Conservation (phyloP, 2,888 invertebrate species). For the Leptopterna dolabrata region DNA sequence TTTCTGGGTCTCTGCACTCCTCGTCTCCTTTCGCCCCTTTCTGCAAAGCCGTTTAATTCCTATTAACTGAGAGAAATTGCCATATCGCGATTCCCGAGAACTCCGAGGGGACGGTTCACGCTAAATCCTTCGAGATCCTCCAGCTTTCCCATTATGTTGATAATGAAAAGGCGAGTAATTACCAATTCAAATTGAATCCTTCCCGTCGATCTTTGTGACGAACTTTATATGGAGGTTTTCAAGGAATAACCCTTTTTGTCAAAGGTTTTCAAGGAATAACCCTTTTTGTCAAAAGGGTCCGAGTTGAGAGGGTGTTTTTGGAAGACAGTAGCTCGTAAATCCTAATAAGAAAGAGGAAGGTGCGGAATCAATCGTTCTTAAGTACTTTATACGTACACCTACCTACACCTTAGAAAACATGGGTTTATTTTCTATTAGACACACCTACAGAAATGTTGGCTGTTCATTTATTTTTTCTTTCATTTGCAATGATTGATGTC, state of each 20-base stretch:
- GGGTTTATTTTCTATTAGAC: no score
- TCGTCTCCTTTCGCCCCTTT: not conserved
- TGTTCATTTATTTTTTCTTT: no score
- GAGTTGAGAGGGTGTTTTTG: no score
- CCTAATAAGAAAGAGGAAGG: no score
- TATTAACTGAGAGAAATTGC: not conserved
- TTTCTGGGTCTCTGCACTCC: not conserved
- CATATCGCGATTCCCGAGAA: not conserved
- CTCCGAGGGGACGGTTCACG: not conserved
- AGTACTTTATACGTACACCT: no score
- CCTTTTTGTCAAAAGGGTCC: no score
- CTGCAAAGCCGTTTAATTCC: not conserved
- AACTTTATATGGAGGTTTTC: not conserved
- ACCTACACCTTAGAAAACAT: no score
- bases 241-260: not conserved
- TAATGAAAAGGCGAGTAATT: slow-evolving; percentile 6
- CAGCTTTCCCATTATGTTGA: slow-evolving; percentile 6
- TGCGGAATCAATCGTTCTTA: no score
- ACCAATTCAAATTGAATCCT: slow-evolving; percentile 1
- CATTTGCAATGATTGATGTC: no score
- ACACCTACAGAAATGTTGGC: no score
- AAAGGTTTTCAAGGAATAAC: no score
- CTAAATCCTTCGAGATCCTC: not conserved
- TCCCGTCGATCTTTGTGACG: not conserved
- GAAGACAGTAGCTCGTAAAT: no score